Base-by-base conservation (phyloP, 2,888 invertebrate species). In the Metacarcinus magister region DNA sequence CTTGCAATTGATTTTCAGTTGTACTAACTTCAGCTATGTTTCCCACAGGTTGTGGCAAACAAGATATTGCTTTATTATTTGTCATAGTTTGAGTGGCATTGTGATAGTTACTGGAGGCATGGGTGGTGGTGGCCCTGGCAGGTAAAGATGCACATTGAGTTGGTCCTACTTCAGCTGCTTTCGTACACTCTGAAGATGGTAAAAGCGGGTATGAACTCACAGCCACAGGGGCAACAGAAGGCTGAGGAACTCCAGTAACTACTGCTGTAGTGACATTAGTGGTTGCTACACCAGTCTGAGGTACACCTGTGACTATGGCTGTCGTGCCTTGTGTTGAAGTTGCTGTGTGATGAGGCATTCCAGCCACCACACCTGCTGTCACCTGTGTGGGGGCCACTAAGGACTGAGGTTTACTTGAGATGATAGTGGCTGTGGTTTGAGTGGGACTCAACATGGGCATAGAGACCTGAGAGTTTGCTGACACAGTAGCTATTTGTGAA, bases 321-420 rank as follows among this genome's bases (percentile, higher is more conserved):
- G 93, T 95, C 28, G 95, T 90, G 92, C n/a, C 46, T 54, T 95
- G 95, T 89, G 89, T 43, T 39, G 95, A 93, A 28, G 60, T 87
- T 48, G 82, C 95, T 90, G 90, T 87, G 48, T 60, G 93, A 60
- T 82, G 82, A 54, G 95, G 95, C 39, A 95, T 67, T 54, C 75
- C 93, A 87, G 95, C 60, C 48, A 95, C 93, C 32, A 93, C 82
- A 54, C 92, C 60, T 43, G 94, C 92, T 96, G 96, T 96, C 32
- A 92, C 96, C 39, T 96, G 96, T 92, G 92, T 92, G 39, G 96
- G 87, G 44, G 87, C 43, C 39, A 92, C 67, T 28, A 32, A 32
- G 44, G 54, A 91, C 75, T 92, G 92, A 94, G 96, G 94, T 60
- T 92, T 67, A 39, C 92, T 92, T 32, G 96, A 82, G 87, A 94